Conservation (phyloP, 2,113 vertebrate species). For the Gorilla gorilla region DNA sequence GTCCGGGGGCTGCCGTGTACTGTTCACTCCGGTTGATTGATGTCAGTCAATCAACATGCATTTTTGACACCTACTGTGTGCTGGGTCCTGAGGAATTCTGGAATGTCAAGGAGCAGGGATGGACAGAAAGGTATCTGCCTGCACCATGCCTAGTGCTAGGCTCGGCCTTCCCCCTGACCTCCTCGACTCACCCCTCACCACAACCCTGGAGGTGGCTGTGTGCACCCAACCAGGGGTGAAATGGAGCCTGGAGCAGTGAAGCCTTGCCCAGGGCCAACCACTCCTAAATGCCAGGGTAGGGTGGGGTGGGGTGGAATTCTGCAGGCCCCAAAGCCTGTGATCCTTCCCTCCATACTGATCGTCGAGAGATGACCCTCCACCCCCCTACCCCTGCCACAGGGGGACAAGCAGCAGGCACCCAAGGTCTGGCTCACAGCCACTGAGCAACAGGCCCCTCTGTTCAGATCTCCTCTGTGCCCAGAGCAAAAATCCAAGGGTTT, state of each 20-base stretch:
- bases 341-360: too few species aligned
- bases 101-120: accelerated
- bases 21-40: too few species aligned
- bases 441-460: neutral
- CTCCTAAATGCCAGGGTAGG: neutral
- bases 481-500: accelerated
- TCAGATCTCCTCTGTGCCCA: accelerated
- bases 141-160: accelerated
- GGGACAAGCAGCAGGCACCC: neutral
- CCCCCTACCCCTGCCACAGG: neutral
- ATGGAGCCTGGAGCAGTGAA: neutral
- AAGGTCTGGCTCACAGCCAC: neutral
- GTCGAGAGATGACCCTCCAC: too few species aligned
- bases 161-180: accelerated
- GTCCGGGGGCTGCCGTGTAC: accelerated
- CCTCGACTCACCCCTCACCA: too few species aligned
- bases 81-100: accelerated
- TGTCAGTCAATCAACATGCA: accelerated
- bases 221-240: neutral
- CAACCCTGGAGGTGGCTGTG: neutral
- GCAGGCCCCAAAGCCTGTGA: neutral
- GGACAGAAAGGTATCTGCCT: accelerated
- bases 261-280: neutral
- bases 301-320: accelerated
- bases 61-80: neutral